These are phyloP conservation scores for Tortrix viridana DNA, from an alignment of 2,888 invertebrate genomes.

Conservation along the genomic window DNA sequence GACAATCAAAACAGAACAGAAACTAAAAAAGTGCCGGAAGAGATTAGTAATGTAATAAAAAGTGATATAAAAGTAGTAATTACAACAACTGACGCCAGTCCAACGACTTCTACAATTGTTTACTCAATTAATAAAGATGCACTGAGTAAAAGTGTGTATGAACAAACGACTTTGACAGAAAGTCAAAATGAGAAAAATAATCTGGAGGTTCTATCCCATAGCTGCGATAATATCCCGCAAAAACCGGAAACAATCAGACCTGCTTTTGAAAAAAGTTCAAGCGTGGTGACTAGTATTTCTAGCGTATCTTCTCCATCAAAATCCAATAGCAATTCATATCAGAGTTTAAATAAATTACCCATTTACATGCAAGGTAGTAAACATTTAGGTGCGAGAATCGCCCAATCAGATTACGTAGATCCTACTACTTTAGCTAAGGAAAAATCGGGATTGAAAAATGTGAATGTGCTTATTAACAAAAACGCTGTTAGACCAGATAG, in stretches of 20 bases:
- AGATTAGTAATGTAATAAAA: conserved; percentile 52
- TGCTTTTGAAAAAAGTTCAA: conserved; percentile 67
- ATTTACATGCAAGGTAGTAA: conserved; percentile 92
- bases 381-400: conserved; percentile 93
- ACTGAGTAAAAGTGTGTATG: conserved; percentile 73
- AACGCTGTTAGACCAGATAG: conserved; percentile 81
- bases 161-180: conserved; percentile 64
- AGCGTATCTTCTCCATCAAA: conserved; percentile 64
- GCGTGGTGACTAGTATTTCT: conserved; percentile 64
- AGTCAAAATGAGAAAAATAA: conserved; percentile 73
- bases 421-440: conserved; percentile 87
- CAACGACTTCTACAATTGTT: conserved; percentile 61
- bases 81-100: conserved; percentile 66
- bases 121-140: conserved; percentile 57
- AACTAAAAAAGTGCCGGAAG: conserved; percentile 50
- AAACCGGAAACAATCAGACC: conserved; percentile 58
- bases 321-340: conserved; percentile 70
- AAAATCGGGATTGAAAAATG: conserved; percentile 77
- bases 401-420: conserved; percentile 93
- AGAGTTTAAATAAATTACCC: conserved; percentile 77
- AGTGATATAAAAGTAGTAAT: conserved; percentile 72
- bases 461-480: conserved; percentile 86
- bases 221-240: conserved; percentile 69
- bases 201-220: conserved; percentile 68
- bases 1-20: conserved; percentile 65